Percentiles rank a stretch among this genome's conserved stretches.
phyloP scores from a whole-genome alignment of 2,888 invertebrate genomes.

The Euspilapteryx auroguttella region DNA sequence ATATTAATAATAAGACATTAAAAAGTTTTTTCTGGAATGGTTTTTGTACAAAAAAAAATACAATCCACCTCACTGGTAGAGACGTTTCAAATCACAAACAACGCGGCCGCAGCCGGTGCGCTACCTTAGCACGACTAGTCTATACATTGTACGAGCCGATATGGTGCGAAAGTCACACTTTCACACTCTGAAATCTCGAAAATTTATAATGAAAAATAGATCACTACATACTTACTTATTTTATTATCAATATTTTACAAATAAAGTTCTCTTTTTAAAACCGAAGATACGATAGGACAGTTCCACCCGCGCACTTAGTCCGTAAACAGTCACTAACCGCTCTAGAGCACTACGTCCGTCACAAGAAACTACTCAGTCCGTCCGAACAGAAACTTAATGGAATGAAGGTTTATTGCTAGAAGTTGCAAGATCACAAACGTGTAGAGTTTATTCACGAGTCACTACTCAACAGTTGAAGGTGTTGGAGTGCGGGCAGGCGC shows the following conservation, averaged over 20 bases:
- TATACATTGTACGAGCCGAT: conserved; percentile 39
- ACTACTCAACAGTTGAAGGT: conserved; percentile 59
- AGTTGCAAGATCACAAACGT: conserved; percentile 59
- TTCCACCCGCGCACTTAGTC: conserved; percentile 31
- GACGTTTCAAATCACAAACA: conserved; percentile 45
- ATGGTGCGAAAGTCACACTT: conserved; percentile 50
- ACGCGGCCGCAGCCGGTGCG: too few relatives aligned
- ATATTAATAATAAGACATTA: conserved; percentile 27
- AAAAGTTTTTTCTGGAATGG: conserved; percentile 52
- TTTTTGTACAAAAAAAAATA: conserved; percentile 58
- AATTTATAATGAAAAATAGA: conserved; percentile 51
- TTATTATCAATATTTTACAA: conserved; percentile 49
- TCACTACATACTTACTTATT: conserved; percentile 56
- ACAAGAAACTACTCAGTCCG: conserved; percentile 18
- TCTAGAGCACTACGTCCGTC: conserved; percentile 51
- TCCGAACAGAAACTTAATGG: conserved; percentile 51
- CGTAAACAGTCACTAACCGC: conserved; percentile 38
- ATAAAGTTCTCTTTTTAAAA: conserved; percentile 49
- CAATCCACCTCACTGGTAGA: conserved; percentile 42
- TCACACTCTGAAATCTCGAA: conserved; percentile 24
- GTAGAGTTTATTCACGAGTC: conserved; percentile 14
- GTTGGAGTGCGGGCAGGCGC: conserved; percentile 47
- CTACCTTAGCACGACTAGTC: conserved; percentile 56
- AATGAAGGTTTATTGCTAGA: conserved; percentile 62
- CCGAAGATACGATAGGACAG: conserved; percentile 33